These are phyloP conservation scores for Mythimna loreyi DNA, from an alignment of 2,888 invertebrate species.

Conservation along the genomic window DNA sequence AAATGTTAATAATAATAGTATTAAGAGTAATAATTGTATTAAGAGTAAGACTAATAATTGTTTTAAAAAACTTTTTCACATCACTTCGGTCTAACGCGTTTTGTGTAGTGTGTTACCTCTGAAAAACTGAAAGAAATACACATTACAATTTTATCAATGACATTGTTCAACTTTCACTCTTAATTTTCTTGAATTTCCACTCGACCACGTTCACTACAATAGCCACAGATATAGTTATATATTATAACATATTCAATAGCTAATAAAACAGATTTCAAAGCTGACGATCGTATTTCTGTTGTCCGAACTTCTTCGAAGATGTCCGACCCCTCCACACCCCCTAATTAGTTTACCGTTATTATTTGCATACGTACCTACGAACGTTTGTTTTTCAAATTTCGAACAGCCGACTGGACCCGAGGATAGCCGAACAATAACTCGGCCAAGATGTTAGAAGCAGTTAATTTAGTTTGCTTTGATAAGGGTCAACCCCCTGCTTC, in stretches of 20 bases:
- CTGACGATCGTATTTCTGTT: slow-evolving; percentile 31
- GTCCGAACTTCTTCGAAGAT: slow-evolving; percentile 34
- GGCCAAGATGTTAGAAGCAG: slow-evolving; percentile 89
- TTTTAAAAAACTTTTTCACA: too few species aligned
- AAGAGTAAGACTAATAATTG: too few species aligned
- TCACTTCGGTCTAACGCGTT: too few species aligned
- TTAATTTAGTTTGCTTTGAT: slow-evolving; percentile 90
- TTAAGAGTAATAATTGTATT: too few species aligned
- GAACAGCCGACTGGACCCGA: slow-evolving; percentile 71
- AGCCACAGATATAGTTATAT: too few species aligned
- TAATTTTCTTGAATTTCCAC: background rate
- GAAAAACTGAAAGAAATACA: background rate
- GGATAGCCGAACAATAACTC: slow-evolving; percentile 83
- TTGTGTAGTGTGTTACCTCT: too few species aligned
- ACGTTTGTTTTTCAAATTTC: slow-evolving; percentile 87
- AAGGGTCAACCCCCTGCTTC: slow-evolving; percentile 85
- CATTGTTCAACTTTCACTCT: too few species aligned
- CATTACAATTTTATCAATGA: background rate
- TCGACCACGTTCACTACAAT: too few species aligned
- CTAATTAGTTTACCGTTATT: slow-evolving; percentile 79
- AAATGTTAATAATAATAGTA: too few species aligned
- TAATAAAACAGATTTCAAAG: slow-evolving; percentile 33
- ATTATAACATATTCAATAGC: slow-evolving; percentile 39
- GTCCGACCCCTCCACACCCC: slow-evolving; percentile 37
- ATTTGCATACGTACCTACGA: slow-evolving; percentile 69